Conservation (phyloP, 2,888 invertebrate species). For the Calameuta idolon region DNA sequence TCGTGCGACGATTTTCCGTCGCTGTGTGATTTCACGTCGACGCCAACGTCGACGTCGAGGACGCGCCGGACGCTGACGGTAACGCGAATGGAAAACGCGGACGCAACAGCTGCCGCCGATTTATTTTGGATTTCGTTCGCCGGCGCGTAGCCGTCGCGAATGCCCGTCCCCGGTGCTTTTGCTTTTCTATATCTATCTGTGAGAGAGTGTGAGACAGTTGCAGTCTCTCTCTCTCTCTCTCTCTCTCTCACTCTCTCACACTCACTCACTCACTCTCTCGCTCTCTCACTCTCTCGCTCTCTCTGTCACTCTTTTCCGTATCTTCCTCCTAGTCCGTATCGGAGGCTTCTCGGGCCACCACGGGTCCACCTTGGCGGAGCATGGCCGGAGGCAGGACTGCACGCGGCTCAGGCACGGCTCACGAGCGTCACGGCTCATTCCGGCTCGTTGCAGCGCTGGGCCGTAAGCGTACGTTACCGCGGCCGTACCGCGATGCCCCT, state of each 20-base stretch:
- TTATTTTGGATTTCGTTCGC: constrained; percentile 61
- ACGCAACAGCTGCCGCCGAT: constrained; percentile 63
- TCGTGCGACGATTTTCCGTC: constrained; percentile 14
- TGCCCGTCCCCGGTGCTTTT: constrained; percentile 6
- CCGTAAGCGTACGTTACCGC: too few species aligned
- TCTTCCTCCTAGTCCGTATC: constrained; percentile 1
- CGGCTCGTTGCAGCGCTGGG: too few species aligned
- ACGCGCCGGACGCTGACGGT: constrained; percentile 38
- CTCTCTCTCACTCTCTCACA: constrained; percentile 9
- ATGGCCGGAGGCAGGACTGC: too few species aligned
- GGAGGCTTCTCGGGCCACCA: not conserved
- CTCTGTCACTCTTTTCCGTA: constrained; percentile 3
- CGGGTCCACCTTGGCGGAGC: too few species aligned
- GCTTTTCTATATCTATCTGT: not conserved
- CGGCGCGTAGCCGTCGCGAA: constrained; percentile 21
- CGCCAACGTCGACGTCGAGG: not conserved
- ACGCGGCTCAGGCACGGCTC: too few species aligned
- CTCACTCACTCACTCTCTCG: too few species aligned
- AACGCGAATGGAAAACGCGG: constrained; percentile 49
- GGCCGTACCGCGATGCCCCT: constrained; percentile 23
- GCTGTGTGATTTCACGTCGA: not conserved
- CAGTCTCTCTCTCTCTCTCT: constrained; percentile 5
- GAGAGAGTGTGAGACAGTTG: constrained; percentile 13
- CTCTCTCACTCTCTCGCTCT: constrained; percentile 9
- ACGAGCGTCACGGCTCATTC: too few species aligned